These are phyloP conservation scores for Chaetodon trifasciatus DNA, from an alignment of 2,797 vertebrate genomes.

Conservation along the genomic window DNA sequence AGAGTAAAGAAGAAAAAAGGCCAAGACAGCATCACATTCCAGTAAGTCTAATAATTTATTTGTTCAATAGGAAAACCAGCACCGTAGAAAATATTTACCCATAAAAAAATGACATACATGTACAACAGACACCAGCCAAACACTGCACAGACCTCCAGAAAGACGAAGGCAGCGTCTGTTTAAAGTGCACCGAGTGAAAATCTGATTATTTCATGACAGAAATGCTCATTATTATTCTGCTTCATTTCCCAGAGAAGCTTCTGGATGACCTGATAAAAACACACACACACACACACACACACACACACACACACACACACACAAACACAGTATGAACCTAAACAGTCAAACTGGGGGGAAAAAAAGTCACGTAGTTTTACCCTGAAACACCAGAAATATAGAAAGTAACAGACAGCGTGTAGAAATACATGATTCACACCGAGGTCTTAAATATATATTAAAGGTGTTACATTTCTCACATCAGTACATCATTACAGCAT, in stretches of 20 bases:
- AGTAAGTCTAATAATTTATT: constrained; percentile 47
- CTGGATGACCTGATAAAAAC: background rate
- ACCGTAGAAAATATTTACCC: constrained; percentile 30
- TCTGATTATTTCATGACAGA: background rate
- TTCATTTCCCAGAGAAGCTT: background rate
- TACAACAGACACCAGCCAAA: background rate
- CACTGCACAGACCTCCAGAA: background rate
- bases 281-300: constrained; percentile 1
- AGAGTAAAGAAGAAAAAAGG: background rate
- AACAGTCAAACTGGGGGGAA: background rate
- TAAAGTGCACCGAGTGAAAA: constrained; percentile 51
- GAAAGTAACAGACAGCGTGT: background rate
- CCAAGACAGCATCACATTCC: background rate
- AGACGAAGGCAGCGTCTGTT: background rate
- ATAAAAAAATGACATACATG: constrained; percentile 23
- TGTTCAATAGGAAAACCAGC: constrained; percentile 30
- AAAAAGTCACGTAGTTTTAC: background rate
- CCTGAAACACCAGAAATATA: constrained; percentile 19
- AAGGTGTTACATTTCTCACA: background rate
- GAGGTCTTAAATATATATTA: constrained; percentile 4
- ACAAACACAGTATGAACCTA: background rate
- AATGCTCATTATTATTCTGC: background rate
- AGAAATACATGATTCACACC: background rate
- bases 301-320: constrained; percentile 1
- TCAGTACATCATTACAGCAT: background rate